Base-by-base conservation (phyloP, 2,113 vertebrate genomes). In the Solenodon paradoxus region DNA sequence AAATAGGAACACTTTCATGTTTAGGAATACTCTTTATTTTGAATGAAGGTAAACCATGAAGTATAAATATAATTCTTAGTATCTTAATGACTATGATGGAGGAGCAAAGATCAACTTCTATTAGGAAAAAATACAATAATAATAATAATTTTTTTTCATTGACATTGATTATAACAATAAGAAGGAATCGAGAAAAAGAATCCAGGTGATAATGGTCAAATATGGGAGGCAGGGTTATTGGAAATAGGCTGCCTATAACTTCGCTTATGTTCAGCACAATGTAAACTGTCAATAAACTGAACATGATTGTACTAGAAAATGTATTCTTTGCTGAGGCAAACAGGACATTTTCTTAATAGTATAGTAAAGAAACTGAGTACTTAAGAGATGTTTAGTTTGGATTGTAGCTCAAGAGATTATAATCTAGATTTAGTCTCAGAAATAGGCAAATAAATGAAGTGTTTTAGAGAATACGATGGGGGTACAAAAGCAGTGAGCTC, bases 301-400 rank as follows among this genome's bases (percentile, higher is more conserved):
- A 88, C 7, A n/a, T 71, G 72, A 85, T 63, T 68, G 63, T 71
- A 90, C 59, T 69, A 84, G n/a, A n/a, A n/a, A n/a, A n/a, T n/a
- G n/a, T n/a, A n/a, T n/a, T n/a, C n/a, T 89, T 93, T 89, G n/a
- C 55, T 69, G 57, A 92, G n/a, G 83, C 42, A 94, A 85, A 66
- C 55, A 47, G 19, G 5, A n/a, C 38, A 38, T 88, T 90, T 95
- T 74, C 69, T 87, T 61, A 92, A 51, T 38, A 57, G 47, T 61
- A 59, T 15, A 71, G 26, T 75, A 19, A 57, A 82, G n/a, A 47
- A 28, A 13, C 22, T 47, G 93, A 91, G 30, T 61, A 79, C 30
- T 80, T 83, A 87, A 32, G 9, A 84, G 66, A 49, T 42, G 9
- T 19, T 75, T 20, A 57, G 20, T 88, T 95, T n/a, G 55, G 26